Evolutionary conservation across 2,888 invertebrate genomes (phyloP).

Genomic region (Drosophila siamana): DNA sequence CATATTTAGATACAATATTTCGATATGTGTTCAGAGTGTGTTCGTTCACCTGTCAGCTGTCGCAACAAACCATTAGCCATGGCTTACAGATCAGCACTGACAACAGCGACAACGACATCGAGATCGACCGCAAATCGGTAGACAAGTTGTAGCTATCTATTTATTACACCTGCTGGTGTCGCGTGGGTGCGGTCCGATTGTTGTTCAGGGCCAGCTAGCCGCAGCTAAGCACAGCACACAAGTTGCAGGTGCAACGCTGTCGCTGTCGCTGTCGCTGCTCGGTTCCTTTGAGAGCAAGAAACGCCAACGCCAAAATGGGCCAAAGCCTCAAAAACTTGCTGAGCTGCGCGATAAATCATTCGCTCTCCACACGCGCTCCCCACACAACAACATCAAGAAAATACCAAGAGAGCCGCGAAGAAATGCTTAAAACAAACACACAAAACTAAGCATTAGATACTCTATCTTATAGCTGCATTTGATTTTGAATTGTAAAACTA

Average conservation of each 20-base stretch:
- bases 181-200: conserved; percentile 29
- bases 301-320: conserved; percentile 38
- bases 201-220: conserved; percentile 49
- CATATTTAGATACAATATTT: background rate
- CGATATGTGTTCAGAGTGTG: background rate
- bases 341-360: conserved; percentile 45
- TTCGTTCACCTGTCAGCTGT: conserved; percentile 39
- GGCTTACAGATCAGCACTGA: conserved; percentile 3
- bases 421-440: no score
- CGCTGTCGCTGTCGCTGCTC: conserved; percentile 18
- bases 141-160: background rate
- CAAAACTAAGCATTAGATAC: no score
- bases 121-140: conserved; percentile 6
- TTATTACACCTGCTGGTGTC: conserved; percentile 41
- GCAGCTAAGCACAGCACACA: conserved; percentile 14
- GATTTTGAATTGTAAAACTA: no score
- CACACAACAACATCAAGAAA: background rate
- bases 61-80: conserved; percentile 14
- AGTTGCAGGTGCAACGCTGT: conserved; percentile 49
- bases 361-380: conserved; percentile 33
- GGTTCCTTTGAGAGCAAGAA: background rate
- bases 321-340: conserved; percentile 16
- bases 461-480: no score
- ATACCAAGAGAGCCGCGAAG: no score
- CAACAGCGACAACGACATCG: no score